Evolutionary conservation across 2,888 invertebrate species (phyloP), one percentile per base, ranked within the genome.

Genomic region (Synergus umbraculus): DNA sequence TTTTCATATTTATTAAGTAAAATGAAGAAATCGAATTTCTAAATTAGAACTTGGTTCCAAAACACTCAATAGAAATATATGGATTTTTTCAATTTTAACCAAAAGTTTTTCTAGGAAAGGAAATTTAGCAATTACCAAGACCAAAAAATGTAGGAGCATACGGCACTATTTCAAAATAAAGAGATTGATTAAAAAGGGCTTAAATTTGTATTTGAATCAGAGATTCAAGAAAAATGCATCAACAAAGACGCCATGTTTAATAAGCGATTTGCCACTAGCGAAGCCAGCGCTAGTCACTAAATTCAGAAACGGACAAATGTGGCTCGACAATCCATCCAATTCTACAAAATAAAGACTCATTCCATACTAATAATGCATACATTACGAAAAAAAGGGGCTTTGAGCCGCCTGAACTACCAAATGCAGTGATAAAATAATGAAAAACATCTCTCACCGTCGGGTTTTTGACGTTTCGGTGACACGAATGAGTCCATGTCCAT

Each of bases 401-500:
- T 49, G 9, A 1, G 4, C 37, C 49, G 37, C 37, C 73, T 73
- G 37, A 73, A n/a, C 73, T 73, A 73, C 22, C 29, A 54, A 73
- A 73, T 29, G 37, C 54, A 73, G 49, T 73, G 49, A 29, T 1
- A 73, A 54, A 73, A 37, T 73, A 54, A 54, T 73, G 29, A 73
- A 73, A 73, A 73, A 73, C 54, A 29, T 60, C 12, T 86, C 91
- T 91, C 89, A 92, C 92, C 92, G 88, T 92, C 92, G 82, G 82
- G 86, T 86, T 92, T 92, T 84, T 88, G 91, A 88, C 89, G 90
- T 89, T 91, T 92, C 79, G 92, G 89, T 10, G 91, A 89, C 81
- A 88, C 88, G 86, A 90, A 92, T 87, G 89, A 87, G 83, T 92
- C 37, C 37, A 37, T 37, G 0, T 54, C 91, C 91, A 91, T 91